Evolutionary conservation across 2,888 invertebrate species (phyloP).

Genomic region (Bursaphelenchus okinawaensis): DNA sequence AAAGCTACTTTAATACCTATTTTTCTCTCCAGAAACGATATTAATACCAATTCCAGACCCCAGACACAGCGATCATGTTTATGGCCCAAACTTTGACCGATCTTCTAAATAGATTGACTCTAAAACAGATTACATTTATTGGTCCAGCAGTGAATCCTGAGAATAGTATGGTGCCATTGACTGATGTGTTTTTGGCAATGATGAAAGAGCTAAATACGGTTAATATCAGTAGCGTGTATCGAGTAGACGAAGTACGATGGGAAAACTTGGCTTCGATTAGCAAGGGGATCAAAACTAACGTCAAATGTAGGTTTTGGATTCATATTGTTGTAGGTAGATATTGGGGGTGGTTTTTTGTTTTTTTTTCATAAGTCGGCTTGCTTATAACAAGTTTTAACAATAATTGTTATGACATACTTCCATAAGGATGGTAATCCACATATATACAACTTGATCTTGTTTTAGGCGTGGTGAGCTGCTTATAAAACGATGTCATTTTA

Average conservation of each 20-base stretch:
- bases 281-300: constrained; percentile 17
- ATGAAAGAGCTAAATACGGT: constrained; percentile 1
- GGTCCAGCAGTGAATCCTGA: neutral
- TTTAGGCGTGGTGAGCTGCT: too few species aligned
- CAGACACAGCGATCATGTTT: constrained; percentile 6
- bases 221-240: constrained; percentile 15
- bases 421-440: too few species aligned
- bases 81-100: constrained; percentile 17
- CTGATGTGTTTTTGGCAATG: neutral
- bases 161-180: neutral
- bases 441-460: neutral
- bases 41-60: neutral
- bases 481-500: too few species aligned
- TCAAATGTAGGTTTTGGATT: constrained; percentile 28
- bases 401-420: too few species aligned
- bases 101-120: constrained; percentile 3
- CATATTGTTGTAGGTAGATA: too few species aligned
- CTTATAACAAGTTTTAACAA: too few species aligned
- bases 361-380: too few species aligned
- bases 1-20: too few species aligned
- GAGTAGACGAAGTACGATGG: constrained; percentile 19
- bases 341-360: too few species aligned
- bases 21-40: too few species aligned
- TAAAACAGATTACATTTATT: neutral
- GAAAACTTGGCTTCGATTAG: constrained; percentile 12